Evolutionary conservation across 2,113 vertebrate species (phyloP), one percentile per base, ranked within the genome.

Genomic region (Catagonus wagneri): DNA sequence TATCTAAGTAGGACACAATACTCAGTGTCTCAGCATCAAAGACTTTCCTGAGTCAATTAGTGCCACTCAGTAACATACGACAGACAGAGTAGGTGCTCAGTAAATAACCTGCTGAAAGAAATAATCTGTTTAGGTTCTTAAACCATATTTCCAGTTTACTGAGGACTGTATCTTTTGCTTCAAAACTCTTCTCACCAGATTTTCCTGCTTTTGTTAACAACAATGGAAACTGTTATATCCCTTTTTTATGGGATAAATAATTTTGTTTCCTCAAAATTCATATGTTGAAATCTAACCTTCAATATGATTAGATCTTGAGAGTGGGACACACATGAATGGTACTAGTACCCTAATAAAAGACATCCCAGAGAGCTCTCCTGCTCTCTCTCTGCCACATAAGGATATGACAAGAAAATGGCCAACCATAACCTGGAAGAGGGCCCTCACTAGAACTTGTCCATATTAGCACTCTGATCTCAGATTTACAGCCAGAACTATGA

Each of bases 31-130:
- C 89, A 68, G 9, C 84, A 54, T 54, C 56, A 91, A 94, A 84
- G 25, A 15, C 36, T 36, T 80, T 72, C 23, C 23, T 50, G 11
- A 66, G 16, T 32, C 72, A 80, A n/a, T 90, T 34, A 71, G 16
- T 84, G 66, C 88, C 58, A 91, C 39, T 81, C 6, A 32, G 68
- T 68, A 92, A 85, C n/a, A 95, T 9, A 39, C 27, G 32, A 71
- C 3, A 90, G 58, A 25, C 56, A 72, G 7, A 66, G 12, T 36
- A 74, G 52, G 39, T 63, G 2, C 3, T 91, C 60, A 39, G 56
- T 80, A 72, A 88, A 71, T 65, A 90, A 90, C 63, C 25, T 95
- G 66, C 29, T 81, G 56, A 89, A 65, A 71, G 25, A 80, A 69
- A 63, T 1, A 76, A 69, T 89, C 56, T 65, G 23, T 83, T 39